These are phyloP conservation scores for Syrrhaptes paradoxus DNA, from an alignment of 2,113 vertebrate genomes.

Conservation along the genomic window DNA sequence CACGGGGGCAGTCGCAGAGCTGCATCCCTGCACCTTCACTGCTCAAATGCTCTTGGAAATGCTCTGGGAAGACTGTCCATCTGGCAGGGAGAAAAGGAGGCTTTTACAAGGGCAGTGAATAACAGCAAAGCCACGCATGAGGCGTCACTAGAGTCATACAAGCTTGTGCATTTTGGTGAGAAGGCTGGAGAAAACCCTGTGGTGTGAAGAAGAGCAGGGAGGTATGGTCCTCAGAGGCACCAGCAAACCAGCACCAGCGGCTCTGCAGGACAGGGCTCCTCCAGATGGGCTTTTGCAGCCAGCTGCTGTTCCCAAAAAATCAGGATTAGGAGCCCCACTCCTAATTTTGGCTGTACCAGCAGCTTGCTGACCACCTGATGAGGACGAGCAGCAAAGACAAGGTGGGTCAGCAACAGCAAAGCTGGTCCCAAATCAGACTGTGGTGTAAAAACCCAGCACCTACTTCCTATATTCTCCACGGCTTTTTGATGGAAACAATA, in stretches of 20 bases:
- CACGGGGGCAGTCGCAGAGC: neutral
- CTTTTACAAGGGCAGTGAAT: neutral
- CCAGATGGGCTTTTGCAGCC: neutral
- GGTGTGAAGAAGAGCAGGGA: rapidly evolving
- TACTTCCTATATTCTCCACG: neutral
- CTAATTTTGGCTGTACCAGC: neutral
- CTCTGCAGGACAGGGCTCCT: neutral
- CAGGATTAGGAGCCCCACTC: neutral
- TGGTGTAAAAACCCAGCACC: neutral
- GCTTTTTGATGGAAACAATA: neutral
- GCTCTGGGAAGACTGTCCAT: neutral
- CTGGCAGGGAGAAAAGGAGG: neutral
- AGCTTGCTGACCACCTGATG: rapidly evolving
- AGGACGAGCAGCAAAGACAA: rapidly evolving
- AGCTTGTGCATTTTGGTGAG: rapidly evolving
- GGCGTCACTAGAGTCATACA: neutral
- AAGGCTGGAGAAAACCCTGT: neutral
- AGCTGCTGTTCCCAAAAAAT: neutral
- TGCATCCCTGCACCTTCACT: neutral
- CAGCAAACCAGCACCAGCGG: neutral
- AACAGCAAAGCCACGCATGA: neutral
- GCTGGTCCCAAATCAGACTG: neutral
- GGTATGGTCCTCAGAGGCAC: neutral
- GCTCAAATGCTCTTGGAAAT: neutral
- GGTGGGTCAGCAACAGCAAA: neutral